Conservation (phyloP, 2,113 vertebrate species). For the Centropus bengalensis region DNA sequence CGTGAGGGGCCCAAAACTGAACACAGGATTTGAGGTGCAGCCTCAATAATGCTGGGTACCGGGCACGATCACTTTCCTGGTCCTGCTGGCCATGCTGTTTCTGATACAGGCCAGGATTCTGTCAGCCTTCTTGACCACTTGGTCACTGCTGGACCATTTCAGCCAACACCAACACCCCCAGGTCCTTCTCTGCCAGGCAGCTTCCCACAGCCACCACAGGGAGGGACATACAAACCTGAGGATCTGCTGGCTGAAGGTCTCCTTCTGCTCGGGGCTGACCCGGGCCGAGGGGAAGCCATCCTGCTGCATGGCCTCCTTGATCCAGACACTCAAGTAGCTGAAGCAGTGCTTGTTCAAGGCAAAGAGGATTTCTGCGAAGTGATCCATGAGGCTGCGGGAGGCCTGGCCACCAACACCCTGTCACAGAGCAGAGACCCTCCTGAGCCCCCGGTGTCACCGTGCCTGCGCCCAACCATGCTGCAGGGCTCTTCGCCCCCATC, state of each 20-base stretch:
- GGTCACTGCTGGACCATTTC: too few species aligned
- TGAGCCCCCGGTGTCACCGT: background rate
- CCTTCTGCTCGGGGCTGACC: constrained; percentile 90
- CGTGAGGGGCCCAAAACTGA: too few species aligned
- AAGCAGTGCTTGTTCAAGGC: constrained; percentile 97
- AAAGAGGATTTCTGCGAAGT: constrained; percentile 96
- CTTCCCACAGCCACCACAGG: background rate
- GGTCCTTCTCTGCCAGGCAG: too few species aligned
- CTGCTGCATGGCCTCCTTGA: constrained; percentile 93
- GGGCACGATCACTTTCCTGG: too few species aligned
- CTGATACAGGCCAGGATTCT: too few species aligned
- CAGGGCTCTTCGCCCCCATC: background rate
- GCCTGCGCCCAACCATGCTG: background rate
- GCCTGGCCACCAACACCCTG: constrained; percentile 95
- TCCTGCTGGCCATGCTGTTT: too few species aligned
- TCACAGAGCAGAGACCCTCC: background rate
- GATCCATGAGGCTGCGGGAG: constrained; percentile 96
- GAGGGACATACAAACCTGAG: constrained; percentile 82
- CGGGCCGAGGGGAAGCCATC: constrained; percentile 91
- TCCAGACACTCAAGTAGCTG: constrained; percentile 89
- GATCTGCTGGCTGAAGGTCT: constrained; percentile 96
- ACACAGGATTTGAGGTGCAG: too few species aligned
- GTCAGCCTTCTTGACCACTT: too few species aligned
- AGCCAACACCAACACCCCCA: too few species aligned
- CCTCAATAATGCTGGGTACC: too few species aligned